Evolutionary conservation across 2,888 invertebrate genomes (phyloP), one percentile per base, ranked within the genome.

Genomic region (Podotricha telesiphe): DNA sequence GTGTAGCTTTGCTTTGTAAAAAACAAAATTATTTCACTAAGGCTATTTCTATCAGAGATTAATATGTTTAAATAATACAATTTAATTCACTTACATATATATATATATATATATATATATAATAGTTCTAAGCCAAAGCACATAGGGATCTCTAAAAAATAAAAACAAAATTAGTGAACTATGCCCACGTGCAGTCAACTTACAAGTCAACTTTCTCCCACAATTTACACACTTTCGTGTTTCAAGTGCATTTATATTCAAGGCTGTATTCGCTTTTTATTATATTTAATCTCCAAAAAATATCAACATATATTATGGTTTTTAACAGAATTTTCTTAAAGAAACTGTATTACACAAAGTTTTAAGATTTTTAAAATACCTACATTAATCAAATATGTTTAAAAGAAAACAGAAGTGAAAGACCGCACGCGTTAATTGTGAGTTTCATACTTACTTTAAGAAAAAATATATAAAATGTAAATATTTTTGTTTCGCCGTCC

Each of bases 171-270:
- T 70, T 71, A 40, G 76, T 76, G 74, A 76, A 59, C 72, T 76
- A 75, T 74, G 71, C 62, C 65, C 65, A 65, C 71, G 58, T 71
- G 63, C 71, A 72, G 70, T 69, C 66, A 68, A 74, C 53, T 53
- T 53, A 37, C 68, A 61, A 74, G 59, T 56, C 59, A 42, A 79
- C 81, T 82, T 80, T 82, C 82, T 80, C 81, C 61, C 17, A 72
- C 69, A 74, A 75, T 73, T 77, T 75, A 74, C 69, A 74, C 73
- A 77, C 73, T 74, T 77, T 79, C 74, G 67, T 76, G 72, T 74
- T 63, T 69, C 50, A 73, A 71, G 63, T 75, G 73, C 70, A 69
- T 73, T 72, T 75, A 74, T 75, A 59, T 71, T 71, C 70, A 73
- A 70, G 71, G 76, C 71, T 50, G 48, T 59, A 45, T 45, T 20